A percentile compares a stretch with the other conserved stretches of the same genome.
Evolutionary conservation across 2,797 vertebrate genomes (phyloP).

Genomic region (Phrynocephalus guinanensis): DNA sequence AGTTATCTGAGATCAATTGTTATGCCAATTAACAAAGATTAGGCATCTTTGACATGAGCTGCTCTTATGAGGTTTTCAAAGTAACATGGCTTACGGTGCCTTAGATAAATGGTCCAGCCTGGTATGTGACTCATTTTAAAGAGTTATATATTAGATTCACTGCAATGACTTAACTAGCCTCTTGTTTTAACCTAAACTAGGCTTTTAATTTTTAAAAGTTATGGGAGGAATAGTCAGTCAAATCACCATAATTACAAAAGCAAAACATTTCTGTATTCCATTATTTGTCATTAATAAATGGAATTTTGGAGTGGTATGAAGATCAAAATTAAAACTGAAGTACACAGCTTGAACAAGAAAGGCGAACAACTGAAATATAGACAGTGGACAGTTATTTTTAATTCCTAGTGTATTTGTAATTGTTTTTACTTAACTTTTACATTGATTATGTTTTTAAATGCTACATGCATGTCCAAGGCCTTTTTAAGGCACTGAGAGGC

Average conservation of each 20-base stretch:
- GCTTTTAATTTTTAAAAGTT: not conserved
- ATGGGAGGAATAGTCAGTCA: not conserved
- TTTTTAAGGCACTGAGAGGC: too few relatives aligned
- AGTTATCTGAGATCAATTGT: not conserved
- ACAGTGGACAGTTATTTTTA: not conserved
- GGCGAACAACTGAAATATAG: slow-evolving; percentile 47
- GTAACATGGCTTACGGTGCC: not conserved
- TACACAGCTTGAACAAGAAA: slow-evolving; percentile 31
- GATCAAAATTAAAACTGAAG: slow-evolving; percentile 27
- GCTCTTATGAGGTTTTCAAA: not conserved
- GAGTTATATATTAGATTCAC: not conserved
- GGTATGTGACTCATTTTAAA: not conserved
- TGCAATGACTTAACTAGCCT: not conserved
- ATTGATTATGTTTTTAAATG: slow-evolving; percentile 37
- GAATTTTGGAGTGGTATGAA: not conserved
- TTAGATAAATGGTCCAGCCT: not conserved
- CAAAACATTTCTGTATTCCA: not conserved
- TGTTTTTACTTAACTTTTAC: slow-evolving; percentile 45
- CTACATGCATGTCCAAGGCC: slow-evolving; percentile 28
- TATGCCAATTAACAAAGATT: not conserved
- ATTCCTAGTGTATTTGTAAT: slow-evolving; percentile 18
- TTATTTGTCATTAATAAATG: not conserved
- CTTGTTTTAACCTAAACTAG: too few relatives aligned
- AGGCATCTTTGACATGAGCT: not conserved
- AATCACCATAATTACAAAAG: slow-evolving; percentile 1